phyloP scores from a whole-genome alignment of 2,888 invertebrate species.

The Tenthredo distinguenda region DNA sequence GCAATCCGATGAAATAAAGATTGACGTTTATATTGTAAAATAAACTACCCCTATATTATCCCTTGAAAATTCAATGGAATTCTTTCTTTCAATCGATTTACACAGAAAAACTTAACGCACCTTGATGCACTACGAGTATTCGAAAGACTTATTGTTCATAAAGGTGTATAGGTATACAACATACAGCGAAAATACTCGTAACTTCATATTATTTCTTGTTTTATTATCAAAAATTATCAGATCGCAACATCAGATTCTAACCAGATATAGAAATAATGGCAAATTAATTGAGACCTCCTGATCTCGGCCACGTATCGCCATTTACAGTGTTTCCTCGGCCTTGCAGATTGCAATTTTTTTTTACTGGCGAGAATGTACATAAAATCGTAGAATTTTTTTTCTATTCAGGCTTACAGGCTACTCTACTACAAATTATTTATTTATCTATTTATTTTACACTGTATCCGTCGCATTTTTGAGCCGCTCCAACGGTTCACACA shows the following conservation, averaged over 20 bases:
- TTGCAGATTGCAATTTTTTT: not conserved
- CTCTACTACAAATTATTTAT: not conserved
- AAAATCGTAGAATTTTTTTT: not conserved
- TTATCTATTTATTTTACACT: slow-evolving; percentile 11
- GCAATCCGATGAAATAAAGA: slow-evolving; percentile 34
- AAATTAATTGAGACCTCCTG: slow-evolving; percentile 1
- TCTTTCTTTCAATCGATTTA: not conserved
- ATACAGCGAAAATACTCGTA: not conserved
- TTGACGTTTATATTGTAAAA: slow-evolving; percentile 49
- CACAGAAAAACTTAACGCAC: not conserved
- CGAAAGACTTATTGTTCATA: not conserved
- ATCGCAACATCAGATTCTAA: slow-evolving; percentile 9
- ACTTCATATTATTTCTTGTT: not conserved
- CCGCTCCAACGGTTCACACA: slow-evolving; percentile 1
- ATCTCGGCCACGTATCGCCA: not conserved
- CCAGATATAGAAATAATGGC: not conserved
- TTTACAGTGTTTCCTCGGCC: not conserved
- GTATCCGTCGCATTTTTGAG: slow-evolving; percentile 9
- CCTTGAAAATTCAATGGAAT: not conserved
- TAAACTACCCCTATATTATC: not conserved
- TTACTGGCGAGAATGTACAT: slow-evolving; percentile 14
- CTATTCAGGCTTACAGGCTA: not conserved
- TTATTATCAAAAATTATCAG: slow-evolving; percentile 22
- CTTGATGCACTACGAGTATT: not conserved
- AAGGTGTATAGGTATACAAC: not conserved